phyloP scores from a whole-genome alignment of 2,888 invertebrate species.

The Drosophila neotestacea region DNA sequence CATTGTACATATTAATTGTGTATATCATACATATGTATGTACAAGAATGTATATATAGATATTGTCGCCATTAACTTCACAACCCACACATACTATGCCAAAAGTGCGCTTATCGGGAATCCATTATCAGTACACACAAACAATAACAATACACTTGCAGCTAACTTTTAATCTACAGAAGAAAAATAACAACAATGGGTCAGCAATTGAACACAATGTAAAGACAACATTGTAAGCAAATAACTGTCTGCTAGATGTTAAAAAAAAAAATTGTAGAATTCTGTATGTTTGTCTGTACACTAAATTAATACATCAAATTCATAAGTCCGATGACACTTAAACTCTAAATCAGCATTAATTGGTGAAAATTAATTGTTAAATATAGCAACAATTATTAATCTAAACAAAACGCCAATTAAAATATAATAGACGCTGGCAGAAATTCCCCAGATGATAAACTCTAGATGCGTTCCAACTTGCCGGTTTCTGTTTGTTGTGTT shows the following conservation, averaged over 20 bases:
- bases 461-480: slow-evolving; percentile 6
- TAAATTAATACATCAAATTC: background rate
- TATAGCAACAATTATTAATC: slow-evolving; percentile 33
- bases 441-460: slow-evolving; percentile 40
- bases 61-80: slow-evolving; percentile 18
- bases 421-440: slow-evolving; percentile 21
- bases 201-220: slow-evolving; percentile 18
- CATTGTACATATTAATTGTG: slow-evolving; percentile 7
- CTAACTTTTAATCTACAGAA: slow-evolving; percentile 25
- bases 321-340: background rate
- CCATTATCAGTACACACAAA: slow-evolving; percentile 55
- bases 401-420: slow-evolving; percentile 45
- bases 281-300: background rate
- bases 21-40: slow-evolving; percentile 6
- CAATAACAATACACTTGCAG: slow-evolving; percentile 24
- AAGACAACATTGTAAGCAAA: background rate
- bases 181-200: slow-evolving; percentile 33
- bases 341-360: slow-evolving; percentile 17
- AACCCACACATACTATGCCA: slow-evolving; percentile 21
- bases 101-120: slow-evolving; percentile 54
- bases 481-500: slow-evolving; percentile 27
- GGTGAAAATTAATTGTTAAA: slow-evolving; percentile 21
- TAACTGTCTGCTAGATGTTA: slow-evolving; percentile 1
- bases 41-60: slow-evolving; percentile 17
- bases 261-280: background rate